Percentiles rank a stretch among this genome's conserved stretches.
phyloP scores from a whole-genome alignment of 2,113 vertebrate species.

The Sus scrofa region T2T-Sscrofa CM000822.6:25727501-25728000 shows the following conservation, averaged over 20 bases:
- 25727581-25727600: too few species aligned
- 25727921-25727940: conserved; percentile 37
- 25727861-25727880: neutral
- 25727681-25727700: neutral
- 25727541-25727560: too few species aligned
- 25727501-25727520: too few species aligned
- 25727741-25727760: neutral
- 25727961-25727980: neutral
- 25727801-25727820: neutral
- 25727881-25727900: neutral
- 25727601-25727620: too few species aligned
- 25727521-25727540: too few species aligned
- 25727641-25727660: neutral
- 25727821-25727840: neutral
- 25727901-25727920: neutral
- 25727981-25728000: conserved; percentile 22
- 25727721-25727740: neutral
- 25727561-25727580: too few species aligned
- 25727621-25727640: too few species aligned
- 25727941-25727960: neutral
- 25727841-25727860: neutral
- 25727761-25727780: neutral
- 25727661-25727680: neutral
- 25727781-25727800: neutral
- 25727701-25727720: neutral